These are phyloP conservation scores for Drymonia ruficornis DNA, from an alignment of 2,888 invertebrate genomes.

Conservation along the genomic window DNA sequence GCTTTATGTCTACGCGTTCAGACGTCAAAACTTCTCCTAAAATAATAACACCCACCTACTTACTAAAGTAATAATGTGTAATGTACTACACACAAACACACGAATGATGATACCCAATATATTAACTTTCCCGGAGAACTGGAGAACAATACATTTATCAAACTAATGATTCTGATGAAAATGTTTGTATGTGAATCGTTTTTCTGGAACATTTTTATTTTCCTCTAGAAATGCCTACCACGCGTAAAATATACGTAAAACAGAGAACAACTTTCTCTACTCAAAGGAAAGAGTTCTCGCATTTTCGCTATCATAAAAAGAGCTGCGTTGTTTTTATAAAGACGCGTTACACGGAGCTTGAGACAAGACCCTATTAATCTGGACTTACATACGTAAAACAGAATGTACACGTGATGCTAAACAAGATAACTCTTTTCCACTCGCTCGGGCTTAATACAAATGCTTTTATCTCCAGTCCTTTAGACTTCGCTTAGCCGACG, in stretches of 20 bases:
- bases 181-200: background rate
- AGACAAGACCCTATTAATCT: constrained; percentile 11
- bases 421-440: constrained; percentile 11
- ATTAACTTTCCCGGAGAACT: background rate
- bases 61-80: too few relatives aligned
- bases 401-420: background rate
- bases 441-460: constrained; percentile 13
- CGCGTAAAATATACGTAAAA: background rate
- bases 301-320: background rate
- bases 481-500: constrained; percentile 28
- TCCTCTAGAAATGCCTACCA: background rate
- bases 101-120: too few relatives aligned
- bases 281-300: background rate
- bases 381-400: background rate
- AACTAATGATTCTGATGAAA: background rate
- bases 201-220: background rate
- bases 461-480: constrained; percentile 18
- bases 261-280: background rate
- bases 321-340: constrained; percentile 4
- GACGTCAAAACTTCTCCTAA: too few relatives aligned
- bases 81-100: too few relatives aligned
- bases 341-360: background rate
- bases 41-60: too few relatives aligned
- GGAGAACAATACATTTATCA: background rate
- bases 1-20: too few relatives aligned